Evolutionary conservation across 1,140 invertebrate genomes (phyloP).

Genomic region (Caenorhabditis tropicalis): DNA sequence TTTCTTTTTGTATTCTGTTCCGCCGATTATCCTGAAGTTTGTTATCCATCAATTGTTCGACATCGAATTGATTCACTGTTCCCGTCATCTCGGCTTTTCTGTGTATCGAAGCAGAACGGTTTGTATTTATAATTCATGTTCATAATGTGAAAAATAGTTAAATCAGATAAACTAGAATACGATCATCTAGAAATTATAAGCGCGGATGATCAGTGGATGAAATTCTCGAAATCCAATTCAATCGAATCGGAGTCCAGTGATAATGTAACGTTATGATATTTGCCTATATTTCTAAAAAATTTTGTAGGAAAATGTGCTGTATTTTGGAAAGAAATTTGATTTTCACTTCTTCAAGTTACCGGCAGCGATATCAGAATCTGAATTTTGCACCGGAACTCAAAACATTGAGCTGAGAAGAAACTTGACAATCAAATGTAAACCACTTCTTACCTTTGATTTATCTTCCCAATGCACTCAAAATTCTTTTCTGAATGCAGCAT

Average conservation of each 20-base stretch:
- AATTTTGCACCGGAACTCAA: conserved; percentile 26
- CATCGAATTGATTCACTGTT: conserved; percentile 5
- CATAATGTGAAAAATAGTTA: neutral
- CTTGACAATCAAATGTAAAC: neutral
- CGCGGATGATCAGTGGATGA: neutral
- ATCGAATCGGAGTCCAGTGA: too few species aligned
- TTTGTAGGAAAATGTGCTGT: neutral
- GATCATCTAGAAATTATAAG: neutral
- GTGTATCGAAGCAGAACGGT: neutral
- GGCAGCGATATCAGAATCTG: neutral
- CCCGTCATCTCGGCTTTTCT: neutral
- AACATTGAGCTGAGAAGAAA: neutral
- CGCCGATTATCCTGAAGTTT: neutral
- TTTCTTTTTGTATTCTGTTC: neutral
- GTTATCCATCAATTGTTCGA: conserved; percentile 9
- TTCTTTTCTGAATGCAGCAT: neutral
- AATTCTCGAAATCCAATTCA: neutral
- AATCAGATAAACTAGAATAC: neutral
- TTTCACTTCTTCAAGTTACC: neutral
- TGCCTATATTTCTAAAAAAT: neutral
- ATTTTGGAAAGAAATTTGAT: neutral
- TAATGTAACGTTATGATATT: neutral
- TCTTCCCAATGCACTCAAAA: neutral
- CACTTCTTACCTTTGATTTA: neutral
- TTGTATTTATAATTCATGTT: too few species aligned